Conservation (phyloP, 2,113 vertebrate species). For the Sapayoa aenigma region DNA sequence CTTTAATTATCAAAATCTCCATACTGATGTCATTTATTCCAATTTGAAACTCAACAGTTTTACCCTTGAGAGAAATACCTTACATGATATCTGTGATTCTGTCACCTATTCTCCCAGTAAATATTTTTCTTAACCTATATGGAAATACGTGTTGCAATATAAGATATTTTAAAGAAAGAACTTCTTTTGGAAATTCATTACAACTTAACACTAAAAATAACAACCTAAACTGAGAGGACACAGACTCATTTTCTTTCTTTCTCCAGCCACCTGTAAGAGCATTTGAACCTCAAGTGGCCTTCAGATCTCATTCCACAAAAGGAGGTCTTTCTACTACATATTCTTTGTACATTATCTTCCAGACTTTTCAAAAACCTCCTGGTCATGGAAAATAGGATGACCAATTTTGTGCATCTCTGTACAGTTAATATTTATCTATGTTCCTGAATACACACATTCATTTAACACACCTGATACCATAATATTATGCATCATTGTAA, state of each 20-base stretch:
- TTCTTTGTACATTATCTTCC: neutral
- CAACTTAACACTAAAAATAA: neutral
- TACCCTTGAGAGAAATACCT: neutral
- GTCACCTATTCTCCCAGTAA: slow-evolving; percentile 3
- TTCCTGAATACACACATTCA: neutral
- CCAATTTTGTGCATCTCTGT: neutral
- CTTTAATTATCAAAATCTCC: neutral
- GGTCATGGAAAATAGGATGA: slow-evolving; percentile 8
- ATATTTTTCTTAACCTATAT: slow-evolving; percentile 36
- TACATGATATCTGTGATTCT: neutral
- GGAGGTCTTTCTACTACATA: neutral
- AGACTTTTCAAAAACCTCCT: slow-evolving; percentile 7
- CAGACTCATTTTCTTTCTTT: neutral
- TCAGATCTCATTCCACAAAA: neutral
- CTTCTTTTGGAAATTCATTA: neutral
- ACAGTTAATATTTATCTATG: neutral
- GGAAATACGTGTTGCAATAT: slow-evolving; percentile 43
- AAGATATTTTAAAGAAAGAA: slow-evolving; percentile 56
- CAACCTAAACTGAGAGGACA: neutral
- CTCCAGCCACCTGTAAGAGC: neutral
- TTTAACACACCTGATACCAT: neutral
- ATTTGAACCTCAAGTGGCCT: neutral
- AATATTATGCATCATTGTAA: slow-evolving; percentile 30
- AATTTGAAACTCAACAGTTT: neutral
- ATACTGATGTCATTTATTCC: neutral